Base-by-base conservation (phyloP, 2,113 vertebrate species). In the Rhineura floridana region DNA sequence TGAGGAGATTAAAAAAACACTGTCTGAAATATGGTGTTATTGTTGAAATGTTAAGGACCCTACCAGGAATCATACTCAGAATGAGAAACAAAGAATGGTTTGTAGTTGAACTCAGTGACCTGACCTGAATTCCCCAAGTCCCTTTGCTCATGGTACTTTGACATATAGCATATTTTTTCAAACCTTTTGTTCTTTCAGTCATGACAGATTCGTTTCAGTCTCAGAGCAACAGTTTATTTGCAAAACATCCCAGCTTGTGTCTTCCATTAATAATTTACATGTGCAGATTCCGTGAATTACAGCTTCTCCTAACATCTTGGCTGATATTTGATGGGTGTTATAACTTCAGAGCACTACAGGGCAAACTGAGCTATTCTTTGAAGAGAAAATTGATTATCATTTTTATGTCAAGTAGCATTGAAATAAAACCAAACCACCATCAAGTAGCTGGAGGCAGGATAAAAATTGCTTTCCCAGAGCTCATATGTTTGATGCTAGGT, bases 91-190 rank as follows among this genome's bases (percentile, higher is more conserved):
- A 96, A 95, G 93, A 94, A 88, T 91, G 95, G 82, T 93, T 95
- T 97, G 88, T 96, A 91, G 95, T 94, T 96, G 92, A 95, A 95
- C 93, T 96, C 92, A 90, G 83, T 91, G 88, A 95, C 90, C 94
- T 91, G 93, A 92, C 88, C 91, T 77, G 46, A 94, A 96, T 93
- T 93, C 91, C 92, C 87, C 8, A 90, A 92, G 92, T 91, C 83
- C 88, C 85, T 94, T 93, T 78, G 72, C 86, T 93, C 91, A 90
- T 84, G 92, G 92, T 86, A 94, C 80, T 89, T 94, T 95, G 95
- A 93, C 93, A 83, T 95, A 95, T 93, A 94, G 86, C 76, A 84
- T 84, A 77, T 94, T 96, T 96, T n/a, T 94, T 88, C 83, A 93
- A 81, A 30, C 21, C 63, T 85, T 94, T 95, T 94, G 42, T 79